Evolutionary conservation across 2,888 invertebrate species (phyloP).

Genomic region (Noctua janthina): DNA sequence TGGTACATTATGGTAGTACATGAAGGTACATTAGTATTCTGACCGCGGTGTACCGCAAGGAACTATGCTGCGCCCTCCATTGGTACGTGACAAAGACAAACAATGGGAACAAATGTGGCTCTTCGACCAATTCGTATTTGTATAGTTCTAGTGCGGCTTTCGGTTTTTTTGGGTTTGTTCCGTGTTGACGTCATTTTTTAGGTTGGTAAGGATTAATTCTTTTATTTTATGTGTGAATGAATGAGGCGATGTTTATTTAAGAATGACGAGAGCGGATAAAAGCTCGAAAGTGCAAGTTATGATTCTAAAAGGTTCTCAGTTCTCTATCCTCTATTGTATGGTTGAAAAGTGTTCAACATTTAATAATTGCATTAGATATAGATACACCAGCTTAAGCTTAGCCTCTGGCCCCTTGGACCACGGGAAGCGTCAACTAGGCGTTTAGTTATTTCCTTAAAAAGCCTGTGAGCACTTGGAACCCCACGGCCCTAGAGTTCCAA

Average conservation of each 20-base stretch:
- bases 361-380: background rate
- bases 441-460: background rate
- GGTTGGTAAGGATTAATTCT: background rate
- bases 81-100: constrained; percentile 58
- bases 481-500: background rate
- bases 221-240: background rate
- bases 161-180: constrained; percentile 53
- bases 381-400: background rate
- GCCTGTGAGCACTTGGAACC: background rate
- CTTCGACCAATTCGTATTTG: constrained; percentile 46
- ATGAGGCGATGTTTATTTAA: background rate
- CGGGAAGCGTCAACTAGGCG: background rate
- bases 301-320: background rate
- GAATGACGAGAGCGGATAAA: background rate
- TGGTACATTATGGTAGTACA: constrained; percentile 51
- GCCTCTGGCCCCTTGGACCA: background rate
- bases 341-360: background rate
- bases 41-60: constrained; percentile 57
- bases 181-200: constrained; percentile 52
- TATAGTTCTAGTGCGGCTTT: constrained; percentile 42
- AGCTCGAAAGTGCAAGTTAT: background rate
- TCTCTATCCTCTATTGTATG: background rate
- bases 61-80: constrained; percentile 68
- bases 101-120: constrained; percentile 53
- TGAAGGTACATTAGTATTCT: constrained; percentile 62